phyloP scores from a whole-genome alignment of 1,140 invertebrate species.

The Caerostris darwini region DNA sequence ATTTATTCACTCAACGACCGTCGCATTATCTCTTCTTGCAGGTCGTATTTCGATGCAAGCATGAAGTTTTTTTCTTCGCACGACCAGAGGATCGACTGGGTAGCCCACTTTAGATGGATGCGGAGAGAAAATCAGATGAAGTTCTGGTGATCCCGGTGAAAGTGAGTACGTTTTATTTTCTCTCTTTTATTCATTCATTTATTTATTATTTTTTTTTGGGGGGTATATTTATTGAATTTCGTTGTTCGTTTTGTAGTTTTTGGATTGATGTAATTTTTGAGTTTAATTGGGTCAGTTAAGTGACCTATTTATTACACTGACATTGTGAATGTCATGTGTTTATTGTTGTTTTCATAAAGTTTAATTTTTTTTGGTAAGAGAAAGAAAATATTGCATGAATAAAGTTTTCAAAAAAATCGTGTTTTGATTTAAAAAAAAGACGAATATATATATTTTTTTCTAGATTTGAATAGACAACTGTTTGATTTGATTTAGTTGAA shows the following conservation, averaged over 20 bases:
- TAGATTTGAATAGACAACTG: too few relatives aligned
- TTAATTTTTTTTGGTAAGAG: background rate
- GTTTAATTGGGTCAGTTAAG: background rate
- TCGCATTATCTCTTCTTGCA: too few relatives aligned
- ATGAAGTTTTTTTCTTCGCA: background rate
- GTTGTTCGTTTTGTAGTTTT: background rate
- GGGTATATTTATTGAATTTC: background rate
- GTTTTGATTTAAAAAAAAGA: too few relatives aligned
- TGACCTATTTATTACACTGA: conserved; percentile 33
- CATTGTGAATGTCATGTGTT: conserved; percentile 68
- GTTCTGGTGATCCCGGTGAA: background rate
- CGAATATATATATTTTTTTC: too few relatives aligned
- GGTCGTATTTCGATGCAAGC: too few relatives aligned
- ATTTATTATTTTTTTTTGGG: background rate
- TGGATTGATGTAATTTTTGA: background rate
- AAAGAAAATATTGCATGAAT: too few relatives aligned
- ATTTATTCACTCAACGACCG: too few relatives aligned
- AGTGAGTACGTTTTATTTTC: background rate
- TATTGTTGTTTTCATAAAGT: background rate
- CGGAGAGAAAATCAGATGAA: background rate
- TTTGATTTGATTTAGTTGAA: too few relatives aligned
- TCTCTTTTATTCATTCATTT: background rate
- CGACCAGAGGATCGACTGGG: background rate
- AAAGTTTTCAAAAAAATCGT: too few relatives aligned
- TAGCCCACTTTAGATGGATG: background rate